Evolutionary conservation across 2,113 vertebrate genomes (phyloP), one percentile per base, ranked within the genome.

Genomic region (Dascyllus trimaculatus): DNA sequence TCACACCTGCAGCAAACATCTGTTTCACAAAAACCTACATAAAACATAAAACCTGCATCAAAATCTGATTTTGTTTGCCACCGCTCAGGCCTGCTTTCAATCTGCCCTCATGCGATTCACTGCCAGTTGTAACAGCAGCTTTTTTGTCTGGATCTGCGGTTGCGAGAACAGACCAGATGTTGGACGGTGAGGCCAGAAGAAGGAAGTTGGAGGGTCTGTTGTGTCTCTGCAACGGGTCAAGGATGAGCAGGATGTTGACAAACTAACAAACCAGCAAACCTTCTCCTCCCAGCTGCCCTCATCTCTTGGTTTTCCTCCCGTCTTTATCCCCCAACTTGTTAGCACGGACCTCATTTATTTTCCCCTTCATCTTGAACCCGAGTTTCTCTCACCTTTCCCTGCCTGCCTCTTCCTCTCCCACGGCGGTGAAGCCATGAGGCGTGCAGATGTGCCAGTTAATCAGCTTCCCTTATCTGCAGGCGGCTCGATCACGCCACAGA

Each of bases 211-310:
- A 80, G 72, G 86, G 58, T 71, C 65, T 11, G 40, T 61, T 9
- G 40, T 17, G 65, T 67, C 60, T 84, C 80, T 71, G 64, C 38
- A 35, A 60, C 14, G 11, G 83, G 82, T 89, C 88, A 76, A 35
- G 38, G 83, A 89, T 80, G 82, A 77, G 81, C 86, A 91, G 91
- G 88, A 93, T 81, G 89, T 88, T 72, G 85, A 87, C 79, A 58
- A 73, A 88, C 80, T 51, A 83, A 85, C 65, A 88, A 82, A 85
- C 79, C 79, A 69, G 68, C 45, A 65, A 76, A 63, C 6, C 3
- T 45, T 25, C 22, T 14, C 14, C 22, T 58, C 46, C 18, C 49
- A 48, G 25, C 65, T 66, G 38, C 29, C 22, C 32, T 74, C 40
- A 18, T 63, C 8, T 29, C 24, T 46, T 2, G 0, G 0, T 48